A percentile compares a stretch with the other conserved stretches of the same genome.
phyloP scores from a whole-genome alignment of 2,888 invertebrate species.

The Drosophila formosana region DNA sequence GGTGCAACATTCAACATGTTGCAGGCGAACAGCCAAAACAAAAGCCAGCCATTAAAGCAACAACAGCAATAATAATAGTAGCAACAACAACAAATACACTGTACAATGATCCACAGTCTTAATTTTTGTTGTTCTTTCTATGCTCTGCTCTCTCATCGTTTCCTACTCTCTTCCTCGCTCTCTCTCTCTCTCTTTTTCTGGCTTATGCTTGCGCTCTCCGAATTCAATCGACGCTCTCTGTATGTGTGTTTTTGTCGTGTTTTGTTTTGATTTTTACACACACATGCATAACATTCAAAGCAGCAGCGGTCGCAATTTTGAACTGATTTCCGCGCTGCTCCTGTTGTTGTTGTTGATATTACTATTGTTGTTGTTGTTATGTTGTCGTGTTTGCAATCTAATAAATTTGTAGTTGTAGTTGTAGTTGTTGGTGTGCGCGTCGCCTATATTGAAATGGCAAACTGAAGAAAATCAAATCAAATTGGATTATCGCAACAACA shows the following conservation, averaged over 20 bases:
- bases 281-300: slow-evolving; percentile 36
- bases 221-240: slow-evolving; percentile 6
- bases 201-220: slow-evolving; percentile 42
- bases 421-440: slow-evolving; percentile 50
- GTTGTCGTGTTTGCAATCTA: slow-evolving; percentile 66
- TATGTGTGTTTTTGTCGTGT: slow-evolving; percentile 67
- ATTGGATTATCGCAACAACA: slow-evolving; percentile 72
- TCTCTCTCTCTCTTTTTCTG: slow-evolving; percentile 14
- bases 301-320: slow-evolving; percentile 43
- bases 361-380: slow-evolving; percentile 30
- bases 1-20: slow-evolving; percentile 72
- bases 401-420: slow-evolving; percentile 57
- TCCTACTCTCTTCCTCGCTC: neutral
- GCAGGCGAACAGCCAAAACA: slow-evolving; percentile 57
- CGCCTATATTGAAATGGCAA: slow-evolving; percentile 46
- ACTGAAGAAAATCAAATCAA: slow-evolving; percentile 66
- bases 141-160: slow-evolving; percentile 28
- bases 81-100: slow-evolving; percentile 37
- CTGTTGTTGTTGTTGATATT: slow-evolving; percentile 35
- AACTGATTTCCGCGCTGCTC: slow-evolving; percentile 64
- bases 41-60: slow-evolving; percentile 45
- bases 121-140: slow-evolving; percentile 45
- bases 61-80: slow-evolving; percentile 39
- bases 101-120: slow-evolving; percentile 43
- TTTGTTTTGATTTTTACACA: slow-evolving; percentile 76